Evolutionary conservation across 1,140 invertebrate genomes (phyloP).

Genomic region (Drosophila ambigua): DNA sequence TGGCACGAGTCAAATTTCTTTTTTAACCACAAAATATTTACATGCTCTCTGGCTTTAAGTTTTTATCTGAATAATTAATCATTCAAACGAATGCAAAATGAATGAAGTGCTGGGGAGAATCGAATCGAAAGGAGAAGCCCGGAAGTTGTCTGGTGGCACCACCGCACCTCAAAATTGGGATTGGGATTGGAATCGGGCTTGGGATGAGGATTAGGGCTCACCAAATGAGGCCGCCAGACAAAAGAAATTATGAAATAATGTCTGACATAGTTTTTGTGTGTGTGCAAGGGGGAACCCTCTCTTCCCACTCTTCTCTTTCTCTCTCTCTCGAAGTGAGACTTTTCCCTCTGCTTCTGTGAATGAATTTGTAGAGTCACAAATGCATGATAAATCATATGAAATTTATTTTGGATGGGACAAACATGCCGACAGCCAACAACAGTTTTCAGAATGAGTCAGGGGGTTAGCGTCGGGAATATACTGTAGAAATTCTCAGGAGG

Average conservation of each 20-base stretch:
- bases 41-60: slow-evolving; percentile 41
- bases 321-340: neutral
- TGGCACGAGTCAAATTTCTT: slow-evolving; percentile 79
- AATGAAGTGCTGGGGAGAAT: slow-evolving; percentile 31
- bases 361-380: slow-evolving; percentile 79
- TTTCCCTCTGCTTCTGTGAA: slow-evolving; percentile 24
- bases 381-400: slow-evolving; percentile 79
- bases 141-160: slow-evolving; percentile 65
- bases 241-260: slow-evolving; percentile 74
- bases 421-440: slow-evolving; percentile 77
- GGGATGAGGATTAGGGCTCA: slow-evolving; percentile 39
- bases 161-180: slow-evolving; percentile 61
- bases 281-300: too few relatives aligned
- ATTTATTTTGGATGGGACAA: slow-evolving; percentile 68
- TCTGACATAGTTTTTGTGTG: slow-evolving; percentile 71
- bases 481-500: slow-evolving; percentile 5
- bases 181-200: slow-evolving; percentile 26
- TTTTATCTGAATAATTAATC: slow-evolving; percentile 58
- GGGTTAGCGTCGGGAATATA: too few relatives aligned
- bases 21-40: slow-evolving; percentile 57
- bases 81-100: slow-evolving; percentile 49
- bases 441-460: slow-evolving; percentile 45
- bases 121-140: slow-evolving; percentile 50
- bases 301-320: neutral
- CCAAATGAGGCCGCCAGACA: slow-evolving; percentile 66